Percentiles rank a stretch among this genome's conserved stretches.
These are phyloP conservation scores for Junonia oenone DNA, from an alignment of 2,888 invertebrate species.

Conservation along the genomic window DNA sequence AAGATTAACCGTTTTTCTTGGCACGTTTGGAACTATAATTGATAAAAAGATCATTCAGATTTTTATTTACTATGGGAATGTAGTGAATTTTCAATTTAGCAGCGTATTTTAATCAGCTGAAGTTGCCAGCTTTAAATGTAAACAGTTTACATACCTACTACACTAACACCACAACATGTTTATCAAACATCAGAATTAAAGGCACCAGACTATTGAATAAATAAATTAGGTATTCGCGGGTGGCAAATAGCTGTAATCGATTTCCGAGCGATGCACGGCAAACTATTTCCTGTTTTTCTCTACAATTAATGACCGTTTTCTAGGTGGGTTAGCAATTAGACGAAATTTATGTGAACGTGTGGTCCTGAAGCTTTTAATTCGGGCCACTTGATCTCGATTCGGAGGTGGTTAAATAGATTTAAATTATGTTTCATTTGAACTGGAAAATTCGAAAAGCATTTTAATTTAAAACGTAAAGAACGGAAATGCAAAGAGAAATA, in stretches of 20 bases:
- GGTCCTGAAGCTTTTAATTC: constrained; percentile 22
- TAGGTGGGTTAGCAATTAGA: constrained; percentile 25
- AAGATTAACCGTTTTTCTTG: too few relatives aligned
- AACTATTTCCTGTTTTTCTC: constrained; percentile 25
- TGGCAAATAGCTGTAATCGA: constrained; percentile 21
- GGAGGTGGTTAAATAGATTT: constrained; percentile 19
- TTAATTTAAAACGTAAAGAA: background rate
- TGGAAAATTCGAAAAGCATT: background rate
- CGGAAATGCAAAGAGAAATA: background rate
- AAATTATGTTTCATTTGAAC: constrained; percentile 4
- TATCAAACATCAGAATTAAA: background rate
- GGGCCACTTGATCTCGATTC: constrained; percentile 20
- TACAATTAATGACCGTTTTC: constrained; percentile 23
- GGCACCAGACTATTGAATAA: background rate
- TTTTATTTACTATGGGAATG: too few relatives aligned
- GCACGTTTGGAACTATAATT: too few relatives aligned
- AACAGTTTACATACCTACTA: background rate
- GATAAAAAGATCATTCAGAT: too few relatives aligned
- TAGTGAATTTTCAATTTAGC: too few relatives aligned
- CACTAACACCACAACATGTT: background rate
- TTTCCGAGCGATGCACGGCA: constrained; percentile 21
- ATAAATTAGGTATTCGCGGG: constrained; percentile 6
- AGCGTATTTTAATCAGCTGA: too few relatives aligned
- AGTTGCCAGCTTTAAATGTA: background rate
- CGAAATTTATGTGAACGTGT: constrained; percentile 21